Evolutionary conservation across 2,113 vertebrate genomes (phyloP).

Genomic region (Aphyosemion australe): DNA sequence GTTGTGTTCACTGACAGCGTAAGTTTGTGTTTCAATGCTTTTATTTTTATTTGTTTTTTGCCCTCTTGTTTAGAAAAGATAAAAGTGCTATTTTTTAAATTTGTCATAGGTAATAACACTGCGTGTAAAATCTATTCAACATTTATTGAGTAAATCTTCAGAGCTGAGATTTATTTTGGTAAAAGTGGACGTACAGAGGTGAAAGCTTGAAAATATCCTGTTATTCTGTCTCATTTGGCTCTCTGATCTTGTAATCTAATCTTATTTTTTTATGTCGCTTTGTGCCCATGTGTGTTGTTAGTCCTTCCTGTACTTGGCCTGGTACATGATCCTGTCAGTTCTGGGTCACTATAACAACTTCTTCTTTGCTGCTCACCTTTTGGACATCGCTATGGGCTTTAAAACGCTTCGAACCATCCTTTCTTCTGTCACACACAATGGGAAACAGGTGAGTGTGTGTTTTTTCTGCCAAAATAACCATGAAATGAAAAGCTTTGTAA

Average conservation of each 20-base stretch:
- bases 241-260: conserved; percentile 45
- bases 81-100: conserved; percentile 12
- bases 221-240: conserved; percentile 54
- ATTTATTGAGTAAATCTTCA: conserved; percentile 36
- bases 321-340: conserved; percentile 72
- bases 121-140: conserved; percentile 4
- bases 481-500: too few relatives aligned
- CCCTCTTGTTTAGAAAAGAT: background rate
- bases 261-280: conserved; percentile 30
- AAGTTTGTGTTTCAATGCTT: conserved; percentile 67
- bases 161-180: conserved; percentile 20
- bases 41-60: conserved; percentile 9
- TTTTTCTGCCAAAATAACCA: too few relatives aligned
- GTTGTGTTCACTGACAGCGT: conserved; percentile 96
- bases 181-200: conserved; percentile 13
- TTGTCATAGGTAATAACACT: background rate
- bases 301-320: conserved; percentile 74
- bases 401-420: conserved; percentile 77
- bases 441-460: conserved; percentile 68
- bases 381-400: conserved; percentile 77
- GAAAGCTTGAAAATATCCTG: conserved; percentile 63
- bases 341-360: conserved; percentile 78
- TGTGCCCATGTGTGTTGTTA: conserved; percentile 34
- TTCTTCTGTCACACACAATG: conserved; percentile 76
- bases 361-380: conserved; percentile 74